Evolutionary conservation across 2,113 vertebrate species (phyloP), one percentile per base, ranked within the genome.

Genomic region (Oncorhynchus keta): DNA sequence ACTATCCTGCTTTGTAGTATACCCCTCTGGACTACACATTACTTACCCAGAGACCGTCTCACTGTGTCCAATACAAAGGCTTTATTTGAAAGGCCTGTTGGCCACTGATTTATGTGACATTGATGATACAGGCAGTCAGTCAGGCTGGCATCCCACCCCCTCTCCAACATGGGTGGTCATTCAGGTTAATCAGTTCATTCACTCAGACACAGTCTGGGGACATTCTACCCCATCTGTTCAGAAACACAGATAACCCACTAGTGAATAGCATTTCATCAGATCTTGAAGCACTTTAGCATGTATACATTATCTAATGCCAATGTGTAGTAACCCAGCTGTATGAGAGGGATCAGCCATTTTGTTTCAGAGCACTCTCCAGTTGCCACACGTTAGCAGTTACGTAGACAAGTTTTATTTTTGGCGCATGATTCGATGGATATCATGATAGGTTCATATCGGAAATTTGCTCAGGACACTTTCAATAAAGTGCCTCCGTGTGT

Each of bases 181-280:
- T 92, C 87, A 87, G 91, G 90, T 89, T 93, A 93, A 93, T 92
- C 88, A 92, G 90, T 91, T 91, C 89, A 92, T 92, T 91, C 88
- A 90, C 88, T 91, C 90, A 86, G 89, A 85, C 75, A 74, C 84
- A 80, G 85, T 88, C 76, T 84, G 81, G 86, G 86, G 89, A 86
- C 77, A 75, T 86, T 75, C 57, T 76, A 77, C 61, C 16, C 78
- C 84, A 88, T 86, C 81, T 90, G 88, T 88, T 88, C 81, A 72
- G 76, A 77, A 78, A 83, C 83, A 81, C 79, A 75, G 77, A 81
- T 81, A 76, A 79, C 87, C 79, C 66, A 72, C 68, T 75, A 77
- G 84, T 79, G 68, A 82, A 86, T 71, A 73, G 71, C 77, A 78
- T 86, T 87, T 89, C 80, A 87, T 89, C 83, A 79, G 79, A 69